These are phyloP conservation scores for Eleginops maclovinus DNA, from an alignment of 2,113 vertebrate species.

Conservation along the genomic window DNA sequence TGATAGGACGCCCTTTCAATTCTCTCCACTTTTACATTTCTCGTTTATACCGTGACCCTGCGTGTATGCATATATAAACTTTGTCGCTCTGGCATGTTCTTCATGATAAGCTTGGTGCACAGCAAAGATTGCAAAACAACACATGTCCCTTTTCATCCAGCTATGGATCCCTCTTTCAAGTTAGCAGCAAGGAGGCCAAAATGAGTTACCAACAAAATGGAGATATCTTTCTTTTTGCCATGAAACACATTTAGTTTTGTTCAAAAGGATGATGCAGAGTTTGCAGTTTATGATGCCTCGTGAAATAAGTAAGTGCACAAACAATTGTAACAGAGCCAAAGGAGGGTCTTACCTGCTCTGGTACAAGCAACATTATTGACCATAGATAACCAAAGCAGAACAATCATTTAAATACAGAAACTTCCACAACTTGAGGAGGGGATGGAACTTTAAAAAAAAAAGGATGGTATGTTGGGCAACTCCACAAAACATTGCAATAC, in stretches of 20 bases:
- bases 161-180: conserved; percentile 30
- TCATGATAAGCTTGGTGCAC: conserved; percentile 41
- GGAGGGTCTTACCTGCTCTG: neutral
- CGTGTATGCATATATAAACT: conserved; percentile 34
- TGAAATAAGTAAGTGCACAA: conserved; percentile 1
- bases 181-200: conserved; percentile 18
- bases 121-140: conserved; percentile 28
- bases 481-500: too few species aligned
- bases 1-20: conserved; percentile 9
- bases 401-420: too few species aligned
- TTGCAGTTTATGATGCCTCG: neutral
- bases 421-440: too few species aligned
- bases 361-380: neutral
- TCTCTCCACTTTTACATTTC: conserved; percentile 6
- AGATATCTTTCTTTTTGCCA: neutral
- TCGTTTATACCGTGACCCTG: conserved; percentile 11
- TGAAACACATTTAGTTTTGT: neutral
- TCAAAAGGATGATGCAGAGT: neutral
- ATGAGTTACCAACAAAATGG: conserved; percentile 12
- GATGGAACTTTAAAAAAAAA: too few species aligned
- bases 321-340: neutral
- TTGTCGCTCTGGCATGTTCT: conserved; percentile 31
- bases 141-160: conserved; percentile 8
- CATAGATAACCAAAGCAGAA: neutral
- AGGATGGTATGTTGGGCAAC: too few species aligned